phyloP scores from a whole-genome alignment of 1,140 invertebrate species.

The Carposina sasakii region DNA sequence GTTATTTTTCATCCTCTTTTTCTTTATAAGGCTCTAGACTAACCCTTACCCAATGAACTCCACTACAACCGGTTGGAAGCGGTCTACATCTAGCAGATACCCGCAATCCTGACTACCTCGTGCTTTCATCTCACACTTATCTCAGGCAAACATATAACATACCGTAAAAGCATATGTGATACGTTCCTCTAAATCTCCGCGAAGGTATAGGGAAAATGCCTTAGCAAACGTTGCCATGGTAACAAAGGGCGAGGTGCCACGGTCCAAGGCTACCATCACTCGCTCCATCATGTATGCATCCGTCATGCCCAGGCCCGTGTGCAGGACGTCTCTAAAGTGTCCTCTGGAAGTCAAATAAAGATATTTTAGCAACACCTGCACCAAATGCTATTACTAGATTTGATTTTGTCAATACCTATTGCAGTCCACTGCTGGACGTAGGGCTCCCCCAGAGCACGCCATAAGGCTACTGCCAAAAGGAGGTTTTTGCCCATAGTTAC shows the following conservation, averaged over 20 bases:
- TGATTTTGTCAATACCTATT: too few species aligned
- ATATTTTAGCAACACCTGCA: not conserved
- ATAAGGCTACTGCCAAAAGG: too few species aligned
- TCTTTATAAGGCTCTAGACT: too few species aligned
- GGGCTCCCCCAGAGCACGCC: too few species aligned
- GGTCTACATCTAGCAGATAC: too few species aligned
- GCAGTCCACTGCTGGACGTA: too few species aligned
- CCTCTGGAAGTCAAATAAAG: conserved; percentile 28
- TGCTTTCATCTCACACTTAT: too few species aligned
- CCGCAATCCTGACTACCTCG: too few species aligned
- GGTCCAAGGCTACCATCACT: conserved; percentile 74
- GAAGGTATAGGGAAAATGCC: conserved; percentile 78
- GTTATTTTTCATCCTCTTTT: too few species aligned
- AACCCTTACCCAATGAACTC: too few species aligned
- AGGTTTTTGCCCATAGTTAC: too few species aligned
- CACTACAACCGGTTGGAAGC: too few species aligned
- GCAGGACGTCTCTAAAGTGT: conserved; percentile 80
- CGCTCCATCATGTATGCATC: conserved; percentile 79
- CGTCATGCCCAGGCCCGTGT: conserved; percentile 81
- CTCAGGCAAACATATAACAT: conserved; percentile 26
- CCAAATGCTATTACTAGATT: not conserved
- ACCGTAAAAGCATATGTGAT: conserved; percentile 79
- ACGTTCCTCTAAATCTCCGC: conserved; percentile 78
- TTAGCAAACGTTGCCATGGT: conserved; percentile 78
- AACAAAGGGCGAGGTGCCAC: conserved; percentile 75